Evolutionary conservation across 2,888 invertebrate genomes (phyloP), one percentile per base, ranked within the genome.

Genomic region (Drosophila putrida): DNA sequence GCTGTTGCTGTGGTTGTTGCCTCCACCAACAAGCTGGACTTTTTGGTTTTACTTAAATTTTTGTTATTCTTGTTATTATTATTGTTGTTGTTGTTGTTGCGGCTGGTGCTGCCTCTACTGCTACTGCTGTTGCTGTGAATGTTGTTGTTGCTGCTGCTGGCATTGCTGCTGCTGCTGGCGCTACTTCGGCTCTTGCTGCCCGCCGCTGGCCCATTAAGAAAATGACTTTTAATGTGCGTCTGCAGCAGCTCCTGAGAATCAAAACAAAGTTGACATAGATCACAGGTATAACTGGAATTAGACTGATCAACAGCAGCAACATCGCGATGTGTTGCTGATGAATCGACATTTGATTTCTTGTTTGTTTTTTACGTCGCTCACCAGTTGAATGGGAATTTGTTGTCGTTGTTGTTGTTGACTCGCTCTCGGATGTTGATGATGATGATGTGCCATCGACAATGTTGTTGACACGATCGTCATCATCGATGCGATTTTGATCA

Each of bases 171-270:
- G 31, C 39, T 38, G 44, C 13, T 35, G 47, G 44, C 28, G 49
- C 27, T 36, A 38, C 51, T 46, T 35, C 28, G n/a, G 35, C 31
- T 41, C 54, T 15, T 33, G 47, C 20, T 46, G 69, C 51, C 59
- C 55, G 73, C 50, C 55, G 66, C 60, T 41, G 92, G 92, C 4
- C 92, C 93, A 82, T 92, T 92, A 11, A 92, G 85, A 54, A 93
- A 92, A 89, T 93, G 93, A 78, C 90, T 91, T 84, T 92, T 91
- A 63, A 93, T 92, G 75, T 93, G 93, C 35, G 89, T 88, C 70
- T 92, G 92, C 69, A 93, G 86, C 53, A 91, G 91, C 75, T 90
- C 90, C 61, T 92, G 91, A 31, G 92, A 88, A 74, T 90, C 91
- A 63, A 92, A 93, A 80, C 88, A 91, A 71, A 92, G 87, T 80